Percentiles rank a stretch among this genome's conserved stretches.
These are phyloP conservation scores for Paelopatides confundens DNA, from an alignment of 53 echinoderm and acorn worm species.

Conservation along the genomic window DNA sequence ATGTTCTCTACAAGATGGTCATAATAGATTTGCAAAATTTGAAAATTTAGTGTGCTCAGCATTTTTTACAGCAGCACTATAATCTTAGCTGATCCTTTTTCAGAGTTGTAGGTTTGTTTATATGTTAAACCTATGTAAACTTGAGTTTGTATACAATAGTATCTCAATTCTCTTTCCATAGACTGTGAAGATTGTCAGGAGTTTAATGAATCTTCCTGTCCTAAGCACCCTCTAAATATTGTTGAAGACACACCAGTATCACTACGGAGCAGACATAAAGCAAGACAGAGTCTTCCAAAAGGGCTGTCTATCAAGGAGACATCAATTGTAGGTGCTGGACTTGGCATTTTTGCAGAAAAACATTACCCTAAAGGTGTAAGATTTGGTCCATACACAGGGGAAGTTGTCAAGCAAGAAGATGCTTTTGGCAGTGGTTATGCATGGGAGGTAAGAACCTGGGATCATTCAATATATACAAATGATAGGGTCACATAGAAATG, in stretches of 20 bases:
- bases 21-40: too few relatives aligned
- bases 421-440: constrained; percentile 91
- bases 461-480: too few relatives aligned
- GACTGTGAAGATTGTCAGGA: constrained; percentile 92
- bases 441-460: constrained; percentile 95
- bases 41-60: too few relatives aligned
- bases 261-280: constrained; percentile 56
- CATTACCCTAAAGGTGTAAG: constrained; percentile 81
- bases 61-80: too few relatives aligned
- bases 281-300: constrained; percentile 79
- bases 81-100: too few relatives aligned
- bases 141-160: too few relatives aligned
- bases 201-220: constrained; percentile 81
- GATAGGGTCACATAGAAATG: too few relatives aligned
- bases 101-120: too few relatives aligned
- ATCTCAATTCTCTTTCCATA: too few relatives aligned
- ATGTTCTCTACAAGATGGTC: too few relatives aligned
- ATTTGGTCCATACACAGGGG: constrained; percentile 92
- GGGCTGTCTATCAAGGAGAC: constrained; percentile 72
- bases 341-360: constrained; percentile 85
- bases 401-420: constrained; percentile 70
- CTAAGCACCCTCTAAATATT: constrained; percentile 75
- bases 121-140: too few relatives aligned
- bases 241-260: constrained; percentile 76
- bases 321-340: constrained; percentile 73